Evolutionary conservation across 2,888 invertebrate species (phyloP).

Genomic region (Morpho achilles): DNA sequence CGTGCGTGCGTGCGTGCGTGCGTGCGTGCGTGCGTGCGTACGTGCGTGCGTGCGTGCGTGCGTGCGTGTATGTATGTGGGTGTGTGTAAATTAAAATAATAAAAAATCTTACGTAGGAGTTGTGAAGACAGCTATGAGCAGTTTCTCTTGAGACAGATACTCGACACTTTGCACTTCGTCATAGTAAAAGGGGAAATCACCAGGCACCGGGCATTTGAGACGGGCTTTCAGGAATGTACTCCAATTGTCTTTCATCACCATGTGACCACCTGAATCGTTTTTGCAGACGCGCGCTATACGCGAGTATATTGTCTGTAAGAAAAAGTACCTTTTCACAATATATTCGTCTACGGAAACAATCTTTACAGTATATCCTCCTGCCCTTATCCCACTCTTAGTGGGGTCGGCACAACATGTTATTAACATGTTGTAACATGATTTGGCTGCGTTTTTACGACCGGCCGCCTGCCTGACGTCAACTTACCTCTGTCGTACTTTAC

Average conservation of each 20-base stretch:
- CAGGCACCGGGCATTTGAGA: slow-evolving; percentile 89
- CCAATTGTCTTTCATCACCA: slow-evolving; percentile 91
- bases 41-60: background rate
- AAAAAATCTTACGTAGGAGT: slow-evolving; percentile 82
- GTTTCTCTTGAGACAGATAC: slow-evolving; percentile 86
- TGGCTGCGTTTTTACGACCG: too few relatives aligned
- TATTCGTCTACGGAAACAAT: background rate
- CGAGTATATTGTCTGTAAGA: slow-evolving; percentile 88
- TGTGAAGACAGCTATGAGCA: slow-evolving; percentile 91
- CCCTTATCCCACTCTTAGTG: too few relatives aligned
- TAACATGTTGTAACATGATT: too few relatives aligned
- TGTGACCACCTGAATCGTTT: slow-evolving; percentile 89
- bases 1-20: background rate
- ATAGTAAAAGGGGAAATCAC: slow-evolving; percentile 92
- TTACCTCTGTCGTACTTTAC: too few relatives aligned
- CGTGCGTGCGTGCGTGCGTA: background rate
- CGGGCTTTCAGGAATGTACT: slow-evolving; percentile 94
- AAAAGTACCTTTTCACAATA: background rate
- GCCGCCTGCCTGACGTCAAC: too few relatives aligned
- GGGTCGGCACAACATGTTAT: too few relatives aligned
- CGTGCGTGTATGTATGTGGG: background rate
- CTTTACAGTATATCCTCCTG: too few relatives aligned
- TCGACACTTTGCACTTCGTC: slow-evolving; percentile 92
- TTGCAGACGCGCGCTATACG: slow-evolving; percentile 95
- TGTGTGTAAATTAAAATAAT: background rate